phyloP scores from a whole-genome alignment of 1,140 invertebrate genomes.

The Drusus annulatus region DNA sequence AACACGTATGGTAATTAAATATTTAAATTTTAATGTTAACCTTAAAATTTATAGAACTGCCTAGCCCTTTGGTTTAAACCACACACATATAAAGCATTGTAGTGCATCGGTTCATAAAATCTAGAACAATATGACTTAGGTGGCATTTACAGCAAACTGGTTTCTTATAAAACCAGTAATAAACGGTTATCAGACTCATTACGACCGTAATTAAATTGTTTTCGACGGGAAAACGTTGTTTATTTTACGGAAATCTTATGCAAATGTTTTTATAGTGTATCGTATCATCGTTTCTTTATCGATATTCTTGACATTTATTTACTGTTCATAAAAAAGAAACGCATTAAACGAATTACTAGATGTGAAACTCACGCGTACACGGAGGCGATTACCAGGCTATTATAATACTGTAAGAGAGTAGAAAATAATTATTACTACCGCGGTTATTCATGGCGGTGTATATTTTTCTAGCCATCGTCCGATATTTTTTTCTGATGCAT shows the following conservation, averaged over 20 bases:
- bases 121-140: no score
- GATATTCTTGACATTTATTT: conserved; percentile 22
- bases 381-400: conserved; percentile 12
- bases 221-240: background rate
- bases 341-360: conserved; percentile 8
- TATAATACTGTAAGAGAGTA: background rate
- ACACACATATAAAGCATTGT: no score
- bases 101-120: no score
- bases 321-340: conserved; percentile 12
- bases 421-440: no score
- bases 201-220: background rate
- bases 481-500: conserved; percentile 9
- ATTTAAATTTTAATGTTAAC: no score
- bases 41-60: no score
- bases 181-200: no score
- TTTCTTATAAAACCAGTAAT: no score
- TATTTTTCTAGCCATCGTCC: background rate
- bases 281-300: conserved; percentile 6
- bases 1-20: no score
- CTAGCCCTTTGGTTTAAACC: no score
- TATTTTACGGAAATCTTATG: conserved; percentile 25
- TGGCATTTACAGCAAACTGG: no score
- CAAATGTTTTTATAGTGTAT: background rate
- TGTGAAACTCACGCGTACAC: conserved; percentile 3
- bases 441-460: background rate